These are phyloP conservation scores for Torymus texanus DNA, from an alignment of 2,888 invertebrate species.

Conservation along the genomic window DNA sequence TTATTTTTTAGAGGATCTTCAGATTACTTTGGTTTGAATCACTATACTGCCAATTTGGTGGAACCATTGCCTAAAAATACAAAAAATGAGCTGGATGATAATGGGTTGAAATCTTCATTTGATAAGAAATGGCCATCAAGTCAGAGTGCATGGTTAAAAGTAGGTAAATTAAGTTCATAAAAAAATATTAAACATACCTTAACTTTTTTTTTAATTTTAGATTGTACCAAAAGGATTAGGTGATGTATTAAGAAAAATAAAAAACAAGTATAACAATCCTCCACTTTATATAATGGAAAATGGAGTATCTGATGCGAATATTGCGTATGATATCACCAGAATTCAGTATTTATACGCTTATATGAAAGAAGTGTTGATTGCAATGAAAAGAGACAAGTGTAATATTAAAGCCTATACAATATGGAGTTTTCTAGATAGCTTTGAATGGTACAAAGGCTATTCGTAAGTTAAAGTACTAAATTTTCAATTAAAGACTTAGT, in stretches of 20 bases:
- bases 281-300: constrained; percentile 73
- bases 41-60: constrained; percentile 63
- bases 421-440: constrained; percentile 82
- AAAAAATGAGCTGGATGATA: constrained; percentile 2
- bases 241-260: constrained; percentile 71
- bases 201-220: constrained; percentile 56
- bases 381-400: constrained; percentile 75
- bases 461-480: constrained; percentile 65
- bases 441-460: constrained; percentile 81
- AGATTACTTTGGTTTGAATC: constrained; percentile 69
- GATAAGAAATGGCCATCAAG: constrained; percentile 13
- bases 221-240: constrained; percentile 75
- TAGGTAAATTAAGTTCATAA: not conserved
- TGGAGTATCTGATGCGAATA: constrained; percentile 68
- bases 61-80: constrained; percentile 44
- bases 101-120: not conserved
- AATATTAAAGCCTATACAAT: constrained; percentile 78
- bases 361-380: constrained; percentile 75
- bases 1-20: constrained; percentile 60
- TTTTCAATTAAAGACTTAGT: too few relatives aligned
- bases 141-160: constrained; percentile 35
- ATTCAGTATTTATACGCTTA: constrained; percentile 71
- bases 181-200: too few relatives aligned
- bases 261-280: constrained; percentile 71
- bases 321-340: constrained; percentile 62